A percentile compares a stretch with the other conserved stretches of the same genome.
These are phyloP conservation scores for Didymodactylos carnosus DNA, from an alignment of 2,888 invertebrate species.

Conservation along the genomic window DNA sequence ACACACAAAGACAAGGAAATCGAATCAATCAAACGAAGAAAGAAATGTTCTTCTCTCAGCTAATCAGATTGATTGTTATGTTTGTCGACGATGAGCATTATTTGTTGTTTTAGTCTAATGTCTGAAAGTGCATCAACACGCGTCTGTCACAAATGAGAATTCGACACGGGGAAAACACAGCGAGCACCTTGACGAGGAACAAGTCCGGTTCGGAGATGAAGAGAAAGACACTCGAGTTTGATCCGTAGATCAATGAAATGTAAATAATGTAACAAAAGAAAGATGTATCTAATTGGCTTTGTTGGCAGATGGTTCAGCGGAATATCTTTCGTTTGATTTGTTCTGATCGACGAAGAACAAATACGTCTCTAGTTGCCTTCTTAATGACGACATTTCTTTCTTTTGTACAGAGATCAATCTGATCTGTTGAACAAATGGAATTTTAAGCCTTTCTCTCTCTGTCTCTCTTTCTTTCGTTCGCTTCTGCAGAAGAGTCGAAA, in stretches of 20 bases:
- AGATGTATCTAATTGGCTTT: conserved; percentile 1
- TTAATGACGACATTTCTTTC: not conserved
- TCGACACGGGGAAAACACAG: too few relatives aligned
- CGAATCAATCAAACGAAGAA: not conserved
- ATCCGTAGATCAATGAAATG: not conserved
- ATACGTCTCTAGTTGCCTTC: not conserved
- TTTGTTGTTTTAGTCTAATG: not conserved
- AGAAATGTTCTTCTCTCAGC: not conserved
- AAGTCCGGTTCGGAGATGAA: too few relatives aligned
- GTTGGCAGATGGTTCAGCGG: not conserved
- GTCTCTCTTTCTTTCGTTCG: too few relatives aligned
- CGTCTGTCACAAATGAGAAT: not conserved
- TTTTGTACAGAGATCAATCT: not conserved
- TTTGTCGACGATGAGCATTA: not conserved
- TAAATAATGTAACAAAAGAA: conserved; percentile 2
- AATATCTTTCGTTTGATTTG: not conserved
- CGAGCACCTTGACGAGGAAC: too few relatives aligned
- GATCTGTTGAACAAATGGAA: not conserved
- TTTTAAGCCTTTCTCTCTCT: not conserved
- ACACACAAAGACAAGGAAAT: too few relatives aligned
- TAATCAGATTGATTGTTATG: not conserved
- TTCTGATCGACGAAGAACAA: not conserved
- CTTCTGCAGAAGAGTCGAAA: too few relatives aligned
- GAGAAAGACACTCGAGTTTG: not conserved
- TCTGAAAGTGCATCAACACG: not conserved